Base-by-base conservation (phyloP, 2,888 invertebrate genomes). In the Latrodectus hesperus region DNA sequence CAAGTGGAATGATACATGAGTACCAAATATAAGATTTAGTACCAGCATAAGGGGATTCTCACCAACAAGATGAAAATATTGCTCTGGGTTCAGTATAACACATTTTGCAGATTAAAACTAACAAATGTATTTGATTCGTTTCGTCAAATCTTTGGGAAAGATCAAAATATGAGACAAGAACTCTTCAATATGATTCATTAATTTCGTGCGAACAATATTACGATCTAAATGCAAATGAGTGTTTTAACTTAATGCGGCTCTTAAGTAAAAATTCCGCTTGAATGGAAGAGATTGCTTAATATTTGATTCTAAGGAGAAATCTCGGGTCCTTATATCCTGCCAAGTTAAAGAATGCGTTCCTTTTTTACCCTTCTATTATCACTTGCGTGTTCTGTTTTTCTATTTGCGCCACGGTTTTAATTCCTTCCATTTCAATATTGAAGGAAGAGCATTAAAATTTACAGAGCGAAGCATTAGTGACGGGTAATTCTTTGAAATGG, bases 401-500 rank as follows among this genome's bases (percentile, higher is more conserved):
- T 53, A 17, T 52, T 53, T 73, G n/a, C 78, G 51, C 60, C 52
- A 60, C 49, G 51, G 60, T 85, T 83, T 86, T 86, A 86, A 86
- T 86, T 86, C 86, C 75, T 85, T 80, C 74, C 80, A 80, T 85
- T 81, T 81, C 51, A 75, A 76, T 70, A 16, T 49, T 76, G 71
- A 26, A 51, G 53, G 67, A 60, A 70, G 52, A 53, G 78, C 79
- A 80, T 77, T 81, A 87, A 81, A 87, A 75, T 80, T 86, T 71
- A 84, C 72, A 71, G 70, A 73, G 26, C 53, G 71, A 65, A 64
- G 85, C 85, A 86, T 86, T 86, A 80, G 79, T 87, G 81, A 81
- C 77, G 76, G 81, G 55, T 52, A 85, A 85, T 68, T 85, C 84
- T 79, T 79, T 73, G 60, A 86, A 86, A 86, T 80, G 86, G 81